These are phyloP conservation scores for Penaeus indicus DNA, from an alignment of 1,140 invertebrate species.

Conservation along the genomic window DNA sequence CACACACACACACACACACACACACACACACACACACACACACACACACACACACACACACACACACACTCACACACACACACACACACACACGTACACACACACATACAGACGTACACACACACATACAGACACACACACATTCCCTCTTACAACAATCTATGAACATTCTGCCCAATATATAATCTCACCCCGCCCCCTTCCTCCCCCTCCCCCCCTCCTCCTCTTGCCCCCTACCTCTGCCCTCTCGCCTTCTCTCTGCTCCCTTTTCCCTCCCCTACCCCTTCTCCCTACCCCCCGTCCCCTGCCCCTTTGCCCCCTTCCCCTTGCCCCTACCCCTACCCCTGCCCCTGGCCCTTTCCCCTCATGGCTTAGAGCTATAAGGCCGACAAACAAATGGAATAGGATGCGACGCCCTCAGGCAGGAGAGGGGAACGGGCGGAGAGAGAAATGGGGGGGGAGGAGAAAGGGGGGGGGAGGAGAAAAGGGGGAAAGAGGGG, in stretches of 20 bases:
- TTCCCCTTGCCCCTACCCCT: background rate
- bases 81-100: slow-evolving; percentile 3
- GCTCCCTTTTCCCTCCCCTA: background rate
- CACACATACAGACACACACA: background rate
- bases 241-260: slow-evolving; percentile 1
- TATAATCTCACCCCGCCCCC: slow-evolving; percentile 3
- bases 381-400: too few species aligned
- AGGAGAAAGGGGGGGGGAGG: background rate
- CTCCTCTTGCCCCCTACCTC: background rate
- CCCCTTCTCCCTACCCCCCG: background rate
- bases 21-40: slow-evolving; percentile 26
- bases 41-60: background rate
- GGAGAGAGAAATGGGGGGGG: background rate
- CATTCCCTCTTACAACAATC: background rate
- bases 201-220: background rate
- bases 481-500: background rate
- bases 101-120: slow-evolving; percentile 12
- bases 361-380: background rate
- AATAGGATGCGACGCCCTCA: too few species aligned
- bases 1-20: slow-evolving; percentile 12
- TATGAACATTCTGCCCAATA: too few species aligned
- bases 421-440: too few species aligned
- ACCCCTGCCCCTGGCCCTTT: background rate
- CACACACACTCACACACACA: slow-evolving; percentile 19
- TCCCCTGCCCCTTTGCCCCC: slow-evolving; percentile 21